phyloP scores from a whole-genome alignment of 2,113 vertebrate genomes.

The Petromus typicus region DNA sequence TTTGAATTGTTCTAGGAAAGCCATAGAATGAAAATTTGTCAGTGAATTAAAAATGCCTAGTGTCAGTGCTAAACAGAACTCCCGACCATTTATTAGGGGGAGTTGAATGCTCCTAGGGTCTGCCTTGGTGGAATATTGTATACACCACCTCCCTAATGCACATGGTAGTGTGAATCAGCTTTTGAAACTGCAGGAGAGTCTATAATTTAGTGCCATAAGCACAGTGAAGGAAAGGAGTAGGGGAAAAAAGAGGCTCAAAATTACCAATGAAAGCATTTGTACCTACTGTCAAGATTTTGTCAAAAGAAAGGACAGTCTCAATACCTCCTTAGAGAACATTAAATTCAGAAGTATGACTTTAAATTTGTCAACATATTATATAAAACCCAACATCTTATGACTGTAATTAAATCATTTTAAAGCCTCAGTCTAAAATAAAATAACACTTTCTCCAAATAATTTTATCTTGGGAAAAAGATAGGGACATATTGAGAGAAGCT shows the following conservation, averaged over 20 bases:
- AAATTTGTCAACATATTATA: slow-evolving; percentile 49
- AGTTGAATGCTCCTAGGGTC: slow-evolving; percentile 53
- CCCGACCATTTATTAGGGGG: slow-evolving; percentile 35
- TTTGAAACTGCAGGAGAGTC: slow-evolving; percentile 64
- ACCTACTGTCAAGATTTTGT: slow-evolving; percentile 50
- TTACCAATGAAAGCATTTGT: slow-evolving; percentile 56
- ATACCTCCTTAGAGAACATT: slow-evolving; percentile 50
- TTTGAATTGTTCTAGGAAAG: slow-evolving; percentile 79
- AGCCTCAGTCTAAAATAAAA: slow-evolving; percentile 36
- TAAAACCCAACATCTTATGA: slow-evolving; percentile 26
- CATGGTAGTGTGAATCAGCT: slow-evolving; percentile 53
- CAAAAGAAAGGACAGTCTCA: slow-evolving; percentile 66
- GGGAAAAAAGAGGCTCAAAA: slow-evolving; percentile 76
- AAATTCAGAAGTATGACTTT: slow-evolving; percentile 63
- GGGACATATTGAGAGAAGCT: neutral
- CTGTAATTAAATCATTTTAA: slow-evolving; percentile 69
- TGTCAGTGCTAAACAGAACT: slow-evolving; percentile 48
- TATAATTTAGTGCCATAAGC: slow-evolving; percentile 73
- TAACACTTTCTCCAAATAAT: slow-evolving; percentile 36
- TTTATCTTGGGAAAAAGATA: neutral
- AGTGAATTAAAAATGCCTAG: slow-evolving; percentile 79
- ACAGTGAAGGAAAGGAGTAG: slow-evolving; percentile 70
- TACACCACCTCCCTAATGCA: slow-evolving; percentile 57
- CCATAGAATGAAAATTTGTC: slow-evolving; percentile 82
- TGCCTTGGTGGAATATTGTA: slow-evolving; percentile 66